Conservation (phyloP, 1,140 invertebrate genomes). For the Venustaconcha ellipsiformis region DNA sequence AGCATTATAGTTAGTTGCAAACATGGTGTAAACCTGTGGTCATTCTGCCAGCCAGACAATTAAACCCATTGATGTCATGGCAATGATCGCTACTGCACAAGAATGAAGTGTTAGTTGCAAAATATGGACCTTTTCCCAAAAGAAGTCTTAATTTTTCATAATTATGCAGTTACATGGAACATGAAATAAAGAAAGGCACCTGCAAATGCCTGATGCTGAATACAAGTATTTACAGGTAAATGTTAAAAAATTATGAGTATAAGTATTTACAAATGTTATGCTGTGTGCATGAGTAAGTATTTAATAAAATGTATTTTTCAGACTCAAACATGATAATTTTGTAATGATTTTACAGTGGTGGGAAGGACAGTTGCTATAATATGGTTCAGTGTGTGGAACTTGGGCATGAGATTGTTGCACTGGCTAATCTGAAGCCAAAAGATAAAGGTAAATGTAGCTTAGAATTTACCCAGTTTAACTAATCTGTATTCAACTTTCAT, state of each 20-base stretch:
- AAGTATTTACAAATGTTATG: not conserved
- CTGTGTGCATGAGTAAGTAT: too few species aligned
- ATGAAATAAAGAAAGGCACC: not conserved
- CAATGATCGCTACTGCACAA: too few species aligned
- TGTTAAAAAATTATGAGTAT: too few species aligned
- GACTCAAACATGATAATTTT: not conserved
- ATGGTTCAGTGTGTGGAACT: constrained; percentile 97
- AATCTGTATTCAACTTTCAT: too few species aligned
- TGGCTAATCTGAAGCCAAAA: constrained; percentile 94
- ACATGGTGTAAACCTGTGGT: too few species aligned
- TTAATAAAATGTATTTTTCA: not conserved
- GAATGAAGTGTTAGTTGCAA: too few species aligned
- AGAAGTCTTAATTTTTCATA: too few species aligned
- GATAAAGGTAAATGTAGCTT: constrained; percentile 77
- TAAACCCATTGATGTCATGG: too few species aligned
- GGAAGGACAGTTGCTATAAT: constrained; percentile 99
- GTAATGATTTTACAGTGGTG: constrained; percentile 81
- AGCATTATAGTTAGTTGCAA: too few species aligned
- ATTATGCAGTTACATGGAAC: too few species aligned
- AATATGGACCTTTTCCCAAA: too few species aligned
- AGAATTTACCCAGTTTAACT: not conserved
- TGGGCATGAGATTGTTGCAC: constrained; percentile 95
- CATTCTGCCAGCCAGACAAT: too few species aligned
- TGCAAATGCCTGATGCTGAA: constrained; percentile 3
- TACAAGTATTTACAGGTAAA: not conserved